Evolutionary conservation across 2,888 invertebrate species (phyloP).

Genomic region (Cataglyphis albicans): DNA sequence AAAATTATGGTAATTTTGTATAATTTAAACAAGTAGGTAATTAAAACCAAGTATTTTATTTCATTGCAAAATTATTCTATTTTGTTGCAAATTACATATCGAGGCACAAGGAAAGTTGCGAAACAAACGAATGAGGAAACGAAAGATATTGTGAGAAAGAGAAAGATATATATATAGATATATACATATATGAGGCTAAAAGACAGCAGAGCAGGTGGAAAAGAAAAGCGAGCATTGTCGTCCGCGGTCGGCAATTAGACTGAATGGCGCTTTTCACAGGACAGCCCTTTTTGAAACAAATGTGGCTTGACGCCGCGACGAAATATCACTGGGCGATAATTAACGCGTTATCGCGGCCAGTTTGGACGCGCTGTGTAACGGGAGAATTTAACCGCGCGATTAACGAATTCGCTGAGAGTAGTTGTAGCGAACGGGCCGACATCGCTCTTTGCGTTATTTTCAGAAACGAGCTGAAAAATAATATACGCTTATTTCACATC

Average conservation of each 20-base stretch:
- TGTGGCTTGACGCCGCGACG: conserved; percentile 69
- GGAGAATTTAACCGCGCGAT: conserved; percentile 74
- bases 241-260: conserved; percentile 75
- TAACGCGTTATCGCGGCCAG: conserved; percentile 78
- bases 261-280: conserved; percentile 77
- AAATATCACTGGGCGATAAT: conserved; percentile 77
- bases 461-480: conserved; percentile 40
- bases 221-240: conserved; percentile 74
- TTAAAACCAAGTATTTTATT: conserved; percentile 1
- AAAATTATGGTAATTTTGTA: not conserved
- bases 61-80: not conserved
- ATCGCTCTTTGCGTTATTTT: conserved; percentile 19
- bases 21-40: not conserved
- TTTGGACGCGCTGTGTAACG: conserved; percentile 62
- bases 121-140: conserved; percentile 27
- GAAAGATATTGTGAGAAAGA: conserved; percentile 11
- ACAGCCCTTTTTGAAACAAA: conserved; percentile 75
- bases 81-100: not conserved
- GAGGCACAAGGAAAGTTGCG: conserved; percentile 23
- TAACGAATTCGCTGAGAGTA: conserved; percentile 70
- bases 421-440: conserved; percentile 32
- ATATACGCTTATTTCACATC: conserved; percentile 26
- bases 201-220: conserved; percentile 15
- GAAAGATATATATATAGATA: not conserved
- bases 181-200: conserved; percentile 1